Evolutionary conservation across 1,140 invertebrate genomes (phyloP), one percentile per base, ranked within the genome.

Genomic region (Mizuhopecten yessoensis): DNA sequence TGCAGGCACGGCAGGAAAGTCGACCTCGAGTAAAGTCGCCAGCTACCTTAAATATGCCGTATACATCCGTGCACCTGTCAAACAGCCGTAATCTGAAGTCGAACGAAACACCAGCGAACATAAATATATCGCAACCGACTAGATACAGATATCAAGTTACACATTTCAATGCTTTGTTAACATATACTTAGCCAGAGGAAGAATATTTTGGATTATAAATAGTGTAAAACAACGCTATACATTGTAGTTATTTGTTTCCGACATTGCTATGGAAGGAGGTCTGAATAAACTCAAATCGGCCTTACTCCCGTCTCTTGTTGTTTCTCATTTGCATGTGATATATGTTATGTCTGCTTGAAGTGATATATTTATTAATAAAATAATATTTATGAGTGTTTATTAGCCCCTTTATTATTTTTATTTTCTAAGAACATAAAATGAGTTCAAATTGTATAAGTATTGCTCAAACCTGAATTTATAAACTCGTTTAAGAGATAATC

Each of bases 291-390:
- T 29, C 9, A 29, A 75, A 17, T 23, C 23, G 57, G 29, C 57
- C 57, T 75, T 75, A 29, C 5, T 75, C 17, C 57, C 57, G 57
- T 75, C 23, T 75, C 23, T 75, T 39, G 23, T 75, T 75, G 57
- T 75, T 75, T 75, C 23, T 75, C 42, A 75, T 29, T 75, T 1
- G n/a, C n/a, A 75, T 75, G 29, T n/a, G 2, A n/a, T 75, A n/a
- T 17, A 29, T 5, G 23, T 29, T 75, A 57, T 75, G n/a, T 29
- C 57, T 75, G 3, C n/a, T 29, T 29, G 11, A 29, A 13, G 17
- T 75, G 57, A 17, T 75, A 75, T 75, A 3, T 75, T 75, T 75
- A 75, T 75, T 5, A 75, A 75, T 75, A 75, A 75, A 75, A 75
- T 75, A 29, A 75, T 75, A 75, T 75, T 9, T 75, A 75, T 75